Percentiles rank a stretch among this genome's conserved stretches.
Evolutionary conservation across 2,888 invertebrate genomes (phyloP).

Genomic region (Portevinia maculata): DNA sequence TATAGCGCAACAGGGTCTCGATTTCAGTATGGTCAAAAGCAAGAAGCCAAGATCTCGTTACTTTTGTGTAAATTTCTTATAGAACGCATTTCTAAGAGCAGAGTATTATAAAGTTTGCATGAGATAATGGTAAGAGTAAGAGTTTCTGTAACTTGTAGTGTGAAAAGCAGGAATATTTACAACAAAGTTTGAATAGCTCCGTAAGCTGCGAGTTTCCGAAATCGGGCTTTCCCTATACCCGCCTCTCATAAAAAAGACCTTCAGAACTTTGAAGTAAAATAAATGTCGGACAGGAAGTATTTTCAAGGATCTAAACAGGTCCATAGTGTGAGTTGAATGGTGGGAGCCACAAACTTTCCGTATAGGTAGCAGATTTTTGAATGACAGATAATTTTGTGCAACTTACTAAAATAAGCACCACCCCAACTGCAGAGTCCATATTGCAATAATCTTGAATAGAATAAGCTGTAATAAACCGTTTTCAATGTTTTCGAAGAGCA

Average conservation of each 20-base stretch:
- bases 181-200: neutral
- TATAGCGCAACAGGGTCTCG: no score
- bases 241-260: slow-evolving; percentile 9
- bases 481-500: neutral
- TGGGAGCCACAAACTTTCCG: slow-evolving; percentile 1
- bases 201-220: neutral
- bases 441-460: slow-evolving; percentile 1
- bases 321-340: neutral
- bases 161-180: no score
- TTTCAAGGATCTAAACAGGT: slow-evolving; percentile 1
- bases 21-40: no score
- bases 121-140: no score
- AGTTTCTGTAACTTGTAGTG: no score
- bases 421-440: slow-evolving; percentile 3
- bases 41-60: no score
- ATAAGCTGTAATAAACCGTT: slow-evolving; percentile 2
- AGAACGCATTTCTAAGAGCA: no score
- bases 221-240: neutral
- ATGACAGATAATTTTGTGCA: neutral
- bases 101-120: no score
- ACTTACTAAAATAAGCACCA: neutral
- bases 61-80: no score
- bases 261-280: slow-evolving; percentile 8
- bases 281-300: neutral
- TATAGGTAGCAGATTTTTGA: slow-evolving; percentile 5